Evolutionary conservation across 2,113 vertebrate species (phyloP).

Genomic region (Dryoscopus gambensis): DNA sequence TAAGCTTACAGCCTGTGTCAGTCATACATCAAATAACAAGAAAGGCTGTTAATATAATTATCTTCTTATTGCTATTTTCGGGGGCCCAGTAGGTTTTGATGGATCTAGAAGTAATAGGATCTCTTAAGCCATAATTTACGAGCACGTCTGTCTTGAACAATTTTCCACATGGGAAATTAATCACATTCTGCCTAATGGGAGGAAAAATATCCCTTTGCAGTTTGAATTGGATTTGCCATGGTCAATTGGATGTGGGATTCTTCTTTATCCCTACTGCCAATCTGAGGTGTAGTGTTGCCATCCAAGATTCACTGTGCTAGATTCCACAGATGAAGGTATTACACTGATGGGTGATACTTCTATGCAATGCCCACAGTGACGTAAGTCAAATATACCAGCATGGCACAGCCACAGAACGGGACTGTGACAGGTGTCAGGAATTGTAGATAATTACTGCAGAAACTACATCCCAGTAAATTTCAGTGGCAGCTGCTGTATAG

Average conservation of each 20-base stretch:
- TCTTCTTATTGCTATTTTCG: slow-evolving; percentile 64
- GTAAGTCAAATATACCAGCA: neutral
- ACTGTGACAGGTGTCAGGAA: neutral
- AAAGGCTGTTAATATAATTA: slow-evolving; percentile 64
- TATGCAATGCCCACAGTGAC: neutral
- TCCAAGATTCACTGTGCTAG: neutral
- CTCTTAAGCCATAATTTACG: slow-evolving; percentile 48
- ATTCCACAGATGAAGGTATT: neutral
- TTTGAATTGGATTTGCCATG: slow-evolving; percentile 59
- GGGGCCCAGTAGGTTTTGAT: slow-evolving; percentile 26
- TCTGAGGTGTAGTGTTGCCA: neutral
- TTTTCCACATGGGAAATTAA: slow-evolving; percentile 68
- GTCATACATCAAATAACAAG: slow-evolving; percentile 37
- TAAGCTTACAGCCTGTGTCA: slow-evolving; percentile 5
- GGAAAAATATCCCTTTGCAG: slow-evolving; percentile 42
- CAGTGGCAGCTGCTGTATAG: neutral
- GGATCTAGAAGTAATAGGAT: slow-evolving; percentile 60
- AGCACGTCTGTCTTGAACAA: slow-evolving; percentile 53
- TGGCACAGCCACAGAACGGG: neutral
- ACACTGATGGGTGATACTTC: neutral
- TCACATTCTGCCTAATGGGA: slow-evolving; percentile 51
- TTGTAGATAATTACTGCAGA: neutral
- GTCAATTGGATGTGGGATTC: slow-evolving; percentile 4
- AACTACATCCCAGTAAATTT: neutral
- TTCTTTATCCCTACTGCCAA: slow-evolving; percentile 6